These are phyloP conservation scores for Trissolcus basalis DNA, from an alignment of 1,140 invertebrate species.

Conservation along the genomic window DNA sequence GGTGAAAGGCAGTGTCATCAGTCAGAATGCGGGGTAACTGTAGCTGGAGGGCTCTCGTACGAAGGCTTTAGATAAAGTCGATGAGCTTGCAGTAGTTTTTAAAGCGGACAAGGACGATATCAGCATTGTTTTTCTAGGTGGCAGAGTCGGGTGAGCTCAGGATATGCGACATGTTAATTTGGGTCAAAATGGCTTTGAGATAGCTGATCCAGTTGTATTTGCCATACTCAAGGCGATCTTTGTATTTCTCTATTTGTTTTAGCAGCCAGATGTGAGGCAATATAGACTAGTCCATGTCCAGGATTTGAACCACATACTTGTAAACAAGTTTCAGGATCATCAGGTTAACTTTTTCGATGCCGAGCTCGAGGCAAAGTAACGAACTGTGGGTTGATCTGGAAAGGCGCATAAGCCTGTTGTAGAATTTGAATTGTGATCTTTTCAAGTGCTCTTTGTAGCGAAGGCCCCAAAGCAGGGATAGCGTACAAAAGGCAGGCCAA, in stretches of 20 bases:
- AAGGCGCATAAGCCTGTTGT: not conserved
- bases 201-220: not conserved
- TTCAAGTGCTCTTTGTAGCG: not conserved
- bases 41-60: not conserved
- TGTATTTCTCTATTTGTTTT: not conserved
- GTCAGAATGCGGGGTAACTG: no score
- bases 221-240: no score
- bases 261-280: not conserved
- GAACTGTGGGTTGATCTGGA: not conserved
- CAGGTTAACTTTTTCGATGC: not conserved
- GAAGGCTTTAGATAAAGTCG: not conserved
- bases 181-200: not conserved
- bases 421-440: not conserved
- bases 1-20: not conserved
- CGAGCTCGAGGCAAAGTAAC: not conserved
- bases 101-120: no score
- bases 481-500: slow-evolving; percentile 3
- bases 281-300: not conserved
- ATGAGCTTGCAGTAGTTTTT: not conserved
- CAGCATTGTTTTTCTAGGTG: not conserved
- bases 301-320: not conserved
- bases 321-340: not conserved
- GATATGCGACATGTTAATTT: not conserved
- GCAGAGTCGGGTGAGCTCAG: not conserved
- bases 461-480: not conserved